Percentiles rank a stretch among this genome's conserved stretches.
Evolutionary conservation across 1,140 invertebrate genomes (phyloP).

Genomic region (Platyura marginata): DNA sequence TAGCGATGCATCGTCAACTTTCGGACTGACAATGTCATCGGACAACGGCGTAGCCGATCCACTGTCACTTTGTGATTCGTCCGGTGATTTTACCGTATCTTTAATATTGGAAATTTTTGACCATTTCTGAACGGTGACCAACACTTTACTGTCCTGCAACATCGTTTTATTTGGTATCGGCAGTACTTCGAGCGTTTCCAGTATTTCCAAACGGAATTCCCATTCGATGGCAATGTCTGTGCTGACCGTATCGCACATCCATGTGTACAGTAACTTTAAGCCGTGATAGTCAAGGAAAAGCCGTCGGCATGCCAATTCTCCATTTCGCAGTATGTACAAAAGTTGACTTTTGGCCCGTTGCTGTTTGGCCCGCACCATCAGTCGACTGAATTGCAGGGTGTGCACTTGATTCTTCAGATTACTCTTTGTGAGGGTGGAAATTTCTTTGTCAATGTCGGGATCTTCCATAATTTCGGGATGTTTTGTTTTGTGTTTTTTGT

Average conservation of each 20-base stretch:
- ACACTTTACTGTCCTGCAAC: constrained; percentile 78
- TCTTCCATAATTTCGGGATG: constrained; percentile 13
- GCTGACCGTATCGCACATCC: constrained; percentile 60
- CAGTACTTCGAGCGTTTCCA: constrained; percentile 62
- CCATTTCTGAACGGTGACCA: constrained; percentile 68
- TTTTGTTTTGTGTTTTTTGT: constrained; percentile 1
- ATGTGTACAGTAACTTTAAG: constrained; percentile 71
- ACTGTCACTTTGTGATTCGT: constrained; percentile 8
- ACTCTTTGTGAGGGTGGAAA: constrained; percentile 45
- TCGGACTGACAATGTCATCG: constrained; percentile 3
- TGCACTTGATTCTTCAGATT: constrained; percentile 77
- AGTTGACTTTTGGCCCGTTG: constrained; percentile 48
- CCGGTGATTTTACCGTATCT: constrained; percentile 12
- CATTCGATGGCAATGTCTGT: constrained; percentile 14
- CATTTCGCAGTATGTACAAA: constrained; percentile 46
- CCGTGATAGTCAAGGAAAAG: constrained; percentile 93
- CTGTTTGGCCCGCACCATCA: constrained; percentile 83
- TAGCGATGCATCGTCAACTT: background rate
- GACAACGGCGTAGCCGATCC: background rate
- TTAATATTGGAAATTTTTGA: constrained; percentile 18
- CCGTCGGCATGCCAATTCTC: constrained; percentile 60
- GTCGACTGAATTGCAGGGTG: constrained; percentile 67
- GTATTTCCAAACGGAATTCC: constrained; percentile 44
- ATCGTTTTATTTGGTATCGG: constrained; percentile 88
- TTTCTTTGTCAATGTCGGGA: constrained; percentile 57